phyloP scores from a whole-genome alignment of 2,113 vertebrate species.

The Lagopus muta region DNA sequence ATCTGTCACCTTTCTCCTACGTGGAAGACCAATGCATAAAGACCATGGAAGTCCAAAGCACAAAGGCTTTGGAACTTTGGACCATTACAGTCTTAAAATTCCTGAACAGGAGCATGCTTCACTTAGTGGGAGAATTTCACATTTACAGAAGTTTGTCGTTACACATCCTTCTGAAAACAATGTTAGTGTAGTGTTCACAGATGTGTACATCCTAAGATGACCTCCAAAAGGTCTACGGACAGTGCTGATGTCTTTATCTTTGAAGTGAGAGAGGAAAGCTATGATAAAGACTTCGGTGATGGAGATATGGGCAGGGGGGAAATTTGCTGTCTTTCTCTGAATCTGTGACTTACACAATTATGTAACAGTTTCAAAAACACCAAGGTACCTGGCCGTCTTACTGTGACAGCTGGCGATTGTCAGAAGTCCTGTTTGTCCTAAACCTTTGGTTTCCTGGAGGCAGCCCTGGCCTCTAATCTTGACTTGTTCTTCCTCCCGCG shows the following conservation, averaged over 20 bases:
- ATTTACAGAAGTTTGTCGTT: background rate
- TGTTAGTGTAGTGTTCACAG: background rate
- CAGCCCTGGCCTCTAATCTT: constrained; percentile 9
- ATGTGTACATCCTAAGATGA: accelerated
- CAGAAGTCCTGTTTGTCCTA: constrained; percentile 9
- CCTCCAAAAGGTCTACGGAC: background rate
- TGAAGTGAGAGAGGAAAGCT: background rate
- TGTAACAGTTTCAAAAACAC: background rate
- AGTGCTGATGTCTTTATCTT: background rate
- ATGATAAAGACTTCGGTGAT: background rate
- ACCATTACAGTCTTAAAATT: background rate
- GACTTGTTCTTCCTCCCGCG: background rate
- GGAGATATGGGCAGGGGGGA: background rate
- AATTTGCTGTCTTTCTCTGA: background rate
- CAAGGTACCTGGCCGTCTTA: background rate
- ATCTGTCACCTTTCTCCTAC: background rate
- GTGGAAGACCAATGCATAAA: background rate
- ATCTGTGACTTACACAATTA: background rate
- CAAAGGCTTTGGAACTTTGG: background rate
- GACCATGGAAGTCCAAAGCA: too few relatives aligned
- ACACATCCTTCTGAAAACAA: background rate
- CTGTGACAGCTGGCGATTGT: background rate
- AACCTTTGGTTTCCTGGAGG: background rate
- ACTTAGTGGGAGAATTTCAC: background rate
- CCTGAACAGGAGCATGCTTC: background rate